Percentiles rank a stretch among this genome's conserved stretches.
phyloP scores from a whole-genome alignment of 2,888 invertebrate genomes.

The Auanema sp. region DNA sequence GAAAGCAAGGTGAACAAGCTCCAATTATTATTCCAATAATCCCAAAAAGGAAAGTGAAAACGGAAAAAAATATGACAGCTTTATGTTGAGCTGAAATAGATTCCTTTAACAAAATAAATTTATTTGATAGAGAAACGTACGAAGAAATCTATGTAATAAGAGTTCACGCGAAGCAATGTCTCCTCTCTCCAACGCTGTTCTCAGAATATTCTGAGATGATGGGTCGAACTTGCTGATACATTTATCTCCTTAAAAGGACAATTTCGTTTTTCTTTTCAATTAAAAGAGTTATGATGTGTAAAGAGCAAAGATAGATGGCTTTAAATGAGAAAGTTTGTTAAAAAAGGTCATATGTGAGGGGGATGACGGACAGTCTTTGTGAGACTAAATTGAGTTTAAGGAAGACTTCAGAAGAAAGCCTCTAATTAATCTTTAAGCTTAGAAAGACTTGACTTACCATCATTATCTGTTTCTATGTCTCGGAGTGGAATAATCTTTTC shows the following conservation, averaged over 20 bases:
- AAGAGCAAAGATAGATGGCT: not conserved
- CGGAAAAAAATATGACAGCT: constrained; percentile 48
- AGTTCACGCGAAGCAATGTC: constrained; percentile 33
- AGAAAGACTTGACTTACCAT: constrained; percentile 17
- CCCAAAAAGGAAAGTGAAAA: constrained; percentile 49
- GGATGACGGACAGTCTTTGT: not conserved
- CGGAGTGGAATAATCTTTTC: constrained; percentile 37
- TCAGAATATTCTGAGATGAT: constrained; percentile 26
- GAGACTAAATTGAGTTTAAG: not conserved
- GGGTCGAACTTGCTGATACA: constrained; percentile 46
- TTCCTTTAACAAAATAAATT: not conserved
- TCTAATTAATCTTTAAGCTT: not conserved
- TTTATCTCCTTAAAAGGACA: constrained; percentile 23
- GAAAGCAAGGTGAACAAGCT: constrained; percentile 49
- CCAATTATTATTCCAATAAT: constrained; percentile 39
- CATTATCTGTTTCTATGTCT: constrained; percentile 24
- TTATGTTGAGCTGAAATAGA: constrained; percentile 48
- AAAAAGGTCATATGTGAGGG: not conserved
- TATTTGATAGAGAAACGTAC: constrained; percentile 25
- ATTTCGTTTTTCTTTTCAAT: not conserved
- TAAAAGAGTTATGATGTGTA: not conserved
- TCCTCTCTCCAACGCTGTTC: constrained; percentile 35
- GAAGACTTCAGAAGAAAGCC: not conserved
- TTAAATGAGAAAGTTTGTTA: too few relatives aligned
- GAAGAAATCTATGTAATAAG: constrained; percentile 43